Evolutionary conservation across 2,888 invertebrate genomes (phyloP).

Genomic region (Hypsopygia costalis): DNA sequence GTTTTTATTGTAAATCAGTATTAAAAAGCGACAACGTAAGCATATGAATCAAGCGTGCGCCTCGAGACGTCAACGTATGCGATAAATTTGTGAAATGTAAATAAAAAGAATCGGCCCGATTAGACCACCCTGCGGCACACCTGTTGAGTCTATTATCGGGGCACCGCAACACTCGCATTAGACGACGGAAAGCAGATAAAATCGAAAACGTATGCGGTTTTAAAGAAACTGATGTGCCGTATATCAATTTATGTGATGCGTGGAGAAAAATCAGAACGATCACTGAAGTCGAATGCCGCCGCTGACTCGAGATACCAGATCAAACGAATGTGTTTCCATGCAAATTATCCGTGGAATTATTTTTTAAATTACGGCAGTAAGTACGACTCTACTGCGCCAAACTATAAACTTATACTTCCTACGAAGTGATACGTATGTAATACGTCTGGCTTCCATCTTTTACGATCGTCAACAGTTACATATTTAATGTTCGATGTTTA

Average conservation of each 20-base stretch:
- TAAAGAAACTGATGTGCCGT: conserved; percentile 44
- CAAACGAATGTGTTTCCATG: conserved; percentile 52
- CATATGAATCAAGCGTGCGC: conserved; percentile 73
- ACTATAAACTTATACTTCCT: conserved; percentile 64
- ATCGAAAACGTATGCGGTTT: conserved; percentile 46
- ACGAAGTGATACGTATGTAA: conserved; percentile 67
- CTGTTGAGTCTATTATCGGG: conserved; percentile 72
- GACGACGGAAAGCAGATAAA: conserved; percentile 47
- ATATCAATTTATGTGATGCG: conserved; percentile 63
- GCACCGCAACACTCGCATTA: conserved; percentile 23
- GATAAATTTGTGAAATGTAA: conserved; percentile 74
- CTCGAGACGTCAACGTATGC: conserved; percentile 71
- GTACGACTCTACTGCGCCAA: conserved; percentile 50
- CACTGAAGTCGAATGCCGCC: conserved; percentile 39
- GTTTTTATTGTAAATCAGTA: conserved; percentile 80
- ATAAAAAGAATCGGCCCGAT: conserved; percentile 60
- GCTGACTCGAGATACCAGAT: conserved; percentile 40
- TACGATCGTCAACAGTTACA: conserved; percentile 79
- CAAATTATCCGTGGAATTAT: conserved; percentile 65
- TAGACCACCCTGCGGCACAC: conserved; percentile 71
- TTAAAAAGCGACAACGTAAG: conserved; percentile 76
- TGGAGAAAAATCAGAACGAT: conserved; percentile 61
- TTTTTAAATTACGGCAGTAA: conserved; percentile 60
- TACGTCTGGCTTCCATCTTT: conserved; percentile 72
- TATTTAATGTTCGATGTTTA: conserved; percentile 80